phyloP scores from a whole-genome alignment of 35 echinoderm and acorn worm species.

The Anneissia japonica region DNA sequence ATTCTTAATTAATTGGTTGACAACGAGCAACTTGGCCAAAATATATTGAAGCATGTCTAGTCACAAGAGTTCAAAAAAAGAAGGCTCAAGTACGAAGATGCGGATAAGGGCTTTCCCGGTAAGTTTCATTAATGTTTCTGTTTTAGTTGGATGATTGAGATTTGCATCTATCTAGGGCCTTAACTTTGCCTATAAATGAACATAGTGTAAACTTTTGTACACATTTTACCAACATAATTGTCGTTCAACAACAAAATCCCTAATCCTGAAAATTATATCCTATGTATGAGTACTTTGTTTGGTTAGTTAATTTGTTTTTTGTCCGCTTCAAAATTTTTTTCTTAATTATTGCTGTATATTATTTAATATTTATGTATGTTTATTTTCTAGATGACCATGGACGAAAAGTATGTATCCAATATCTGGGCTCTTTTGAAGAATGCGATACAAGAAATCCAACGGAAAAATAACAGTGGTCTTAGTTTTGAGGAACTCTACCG shows the following conservation, averaged over 20 bases:
- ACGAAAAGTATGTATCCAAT: conserved; percentile 96
- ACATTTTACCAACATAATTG: neutral
- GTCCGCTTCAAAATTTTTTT: neutral
- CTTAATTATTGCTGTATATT: neutral
- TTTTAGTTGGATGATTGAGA: too few relatives aligned
- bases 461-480: conserved; percentile 97
- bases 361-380: conserved; percentile 8
- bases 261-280: neutral
- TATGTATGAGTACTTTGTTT: neutral
- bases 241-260: neutral
- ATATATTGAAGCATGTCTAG: neutral
- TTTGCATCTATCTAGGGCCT: neutral
- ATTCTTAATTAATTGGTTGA: neutral
- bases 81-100: conserved; percentile 58
- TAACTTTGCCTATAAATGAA: neutral
- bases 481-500: conserved; percentile 98
- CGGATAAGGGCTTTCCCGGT: conserved; percentile 93
- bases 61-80: conserved; percentile 49
- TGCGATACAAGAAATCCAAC: conserved; percentile 91
- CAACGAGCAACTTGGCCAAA: conserved; percentile 1
- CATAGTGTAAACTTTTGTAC: neutral
- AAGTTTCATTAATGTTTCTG: conserved; percentile 19
- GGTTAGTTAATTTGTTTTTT: too few relatives aligned
- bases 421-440: conserved; percentile 97
- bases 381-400: conserved; percentile 79